Conservation (phyloP, 1,140 invertebrate species). For the Atta texana region DNA sequence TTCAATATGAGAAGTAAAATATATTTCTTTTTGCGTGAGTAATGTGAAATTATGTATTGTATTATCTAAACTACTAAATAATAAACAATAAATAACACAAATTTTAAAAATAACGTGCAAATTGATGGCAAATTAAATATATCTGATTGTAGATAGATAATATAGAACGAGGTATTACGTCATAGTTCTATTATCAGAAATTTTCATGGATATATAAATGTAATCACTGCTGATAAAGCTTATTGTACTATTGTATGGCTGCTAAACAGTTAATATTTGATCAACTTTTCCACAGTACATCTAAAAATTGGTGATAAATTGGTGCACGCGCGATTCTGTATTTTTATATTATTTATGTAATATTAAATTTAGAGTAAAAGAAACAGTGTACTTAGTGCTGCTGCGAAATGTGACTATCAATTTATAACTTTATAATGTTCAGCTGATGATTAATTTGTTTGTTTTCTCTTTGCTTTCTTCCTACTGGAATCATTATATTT, state of each 20-base stretch:
- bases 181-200: constrained; percentile 44
- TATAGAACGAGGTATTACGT: constrained; percentile 36
- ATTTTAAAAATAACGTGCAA: neutral
- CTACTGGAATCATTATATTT: constrained; percentile 50
- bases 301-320: neutral
- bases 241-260: neutral
- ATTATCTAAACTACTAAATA: neutral
- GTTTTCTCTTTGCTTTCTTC: constrained; percentile 42
- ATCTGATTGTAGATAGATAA: constrained; percentile 17
- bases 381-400: neutral
- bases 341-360: neutral
- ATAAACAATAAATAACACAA: no score
- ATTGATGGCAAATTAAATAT: neutral
- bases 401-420: constrained; percentile 16
- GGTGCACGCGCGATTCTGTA: neutral
- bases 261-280: neutral
- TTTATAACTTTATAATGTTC: constrained; percentile 26
- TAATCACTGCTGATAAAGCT: constrained; percentile 40
- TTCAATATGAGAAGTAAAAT: neutral
- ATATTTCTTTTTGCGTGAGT: neutral
- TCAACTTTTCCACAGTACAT: neutral
- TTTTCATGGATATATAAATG: constrained; percentile 44
- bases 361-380: neutral
- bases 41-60: neutral
- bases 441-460: constrained; percentile 42